Conservation (phyloP, 1,140 invertebrate genomes). For the Stegodyphus mimosarum region DNA sequence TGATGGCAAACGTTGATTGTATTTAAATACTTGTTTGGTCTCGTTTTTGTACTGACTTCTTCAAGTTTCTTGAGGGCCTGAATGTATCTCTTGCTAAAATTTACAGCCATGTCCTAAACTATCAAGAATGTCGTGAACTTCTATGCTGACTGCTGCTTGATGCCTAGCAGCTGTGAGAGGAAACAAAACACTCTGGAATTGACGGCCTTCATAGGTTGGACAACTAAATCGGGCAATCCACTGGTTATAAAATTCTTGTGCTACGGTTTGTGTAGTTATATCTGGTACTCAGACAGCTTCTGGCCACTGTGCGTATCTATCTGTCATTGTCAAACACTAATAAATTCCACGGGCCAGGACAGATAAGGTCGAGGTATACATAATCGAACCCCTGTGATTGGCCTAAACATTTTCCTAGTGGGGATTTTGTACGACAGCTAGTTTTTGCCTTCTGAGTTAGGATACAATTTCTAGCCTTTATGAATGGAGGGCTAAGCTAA, state of each 20-base stretch:
- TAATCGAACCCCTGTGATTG: slow-evolving; percentile 65
- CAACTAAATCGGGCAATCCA: slow-evolving; percentile 45
- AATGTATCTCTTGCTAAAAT: too few relatives aligned
- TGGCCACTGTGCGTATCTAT: slow-evolving; percentile 69
- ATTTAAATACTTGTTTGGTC: too few relatives aligned
- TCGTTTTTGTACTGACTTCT: too few relatives aligned
- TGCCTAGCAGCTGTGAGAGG: too few relatives aligned
- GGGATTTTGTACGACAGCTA: slow-evolving; percentile 26
- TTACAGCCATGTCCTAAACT: too few relatives aligned
- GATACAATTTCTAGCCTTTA: slow-evolving; percentile 19
- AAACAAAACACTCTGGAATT: slow-evolving; percentile 66
- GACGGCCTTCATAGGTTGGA: slow-evolving; percentile 65
- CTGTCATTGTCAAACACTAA: slow-evolving; percentile 69
- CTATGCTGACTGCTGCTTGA: not conserved
- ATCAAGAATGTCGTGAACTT: too few relatives aligned
- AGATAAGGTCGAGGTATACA: slow-evolving; percentile 71
- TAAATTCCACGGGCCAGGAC: slow-evolving; percentile 65
- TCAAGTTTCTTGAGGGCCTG: too few relatives aligned
- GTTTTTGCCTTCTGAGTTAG: slow-evolving; percentile 55
- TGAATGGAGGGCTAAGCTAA: slow-evolving; percentile 37
- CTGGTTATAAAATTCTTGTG: slow-evolving; percentile 63
- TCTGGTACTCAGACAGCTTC: slow-evolving; percentile 66
- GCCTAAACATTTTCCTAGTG: slow-evolving; percentile 16
- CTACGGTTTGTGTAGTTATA: slow-evolving; percentile 65
- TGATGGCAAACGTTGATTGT: too few relatives aligned